phyloP scores from a whole-genome alignment of 2,797 vertebrate genomes.

The Scyliorhinus canicula region DNA sequence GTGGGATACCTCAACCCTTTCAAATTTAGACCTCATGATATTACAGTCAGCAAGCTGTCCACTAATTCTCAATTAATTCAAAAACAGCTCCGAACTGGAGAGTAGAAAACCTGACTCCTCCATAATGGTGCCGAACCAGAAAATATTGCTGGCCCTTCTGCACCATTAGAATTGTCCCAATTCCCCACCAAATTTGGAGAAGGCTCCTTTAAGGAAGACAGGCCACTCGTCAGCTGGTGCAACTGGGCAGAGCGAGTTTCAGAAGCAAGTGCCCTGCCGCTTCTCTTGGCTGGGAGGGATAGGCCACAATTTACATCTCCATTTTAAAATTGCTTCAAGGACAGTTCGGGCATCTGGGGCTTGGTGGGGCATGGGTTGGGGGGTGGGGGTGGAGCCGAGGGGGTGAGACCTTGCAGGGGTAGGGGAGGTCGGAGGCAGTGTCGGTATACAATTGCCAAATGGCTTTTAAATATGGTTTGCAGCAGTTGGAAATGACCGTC shows the following conservation, averaged over 20 bases:
- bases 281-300: too few species aligned
- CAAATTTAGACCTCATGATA: not conserved
- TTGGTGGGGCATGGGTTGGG: too few species aligned
- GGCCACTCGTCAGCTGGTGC: not conserved
- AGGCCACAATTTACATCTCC: too few species aligned
- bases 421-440: too few species aligned
- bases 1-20: not conserved
- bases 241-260: not conserved
- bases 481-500: not conserved
- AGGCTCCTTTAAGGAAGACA: not conserved
- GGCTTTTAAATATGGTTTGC: not conserved
- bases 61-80: not conserved
- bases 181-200: not conserved
- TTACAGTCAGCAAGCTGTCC: not conserved
- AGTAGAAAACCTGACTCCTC: not conserved
- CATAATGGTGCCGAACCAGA: not conserved
- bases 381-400: too few species aligned
- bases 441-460: not conserved
- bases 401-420: too few species aligned
- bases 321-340: too few species aligned
- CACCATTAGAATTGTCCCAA: not conserved
- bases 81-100: not conserved
- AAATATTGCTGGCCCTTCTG: not conserved
- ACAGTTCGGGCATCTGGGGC: too few species aligned
- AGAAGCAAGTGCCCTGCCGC: not conserved